Evolutionary conservation across 2,888 invertebrate species (phyloP).

Genomic region (Adela reaumurella): DNA sequence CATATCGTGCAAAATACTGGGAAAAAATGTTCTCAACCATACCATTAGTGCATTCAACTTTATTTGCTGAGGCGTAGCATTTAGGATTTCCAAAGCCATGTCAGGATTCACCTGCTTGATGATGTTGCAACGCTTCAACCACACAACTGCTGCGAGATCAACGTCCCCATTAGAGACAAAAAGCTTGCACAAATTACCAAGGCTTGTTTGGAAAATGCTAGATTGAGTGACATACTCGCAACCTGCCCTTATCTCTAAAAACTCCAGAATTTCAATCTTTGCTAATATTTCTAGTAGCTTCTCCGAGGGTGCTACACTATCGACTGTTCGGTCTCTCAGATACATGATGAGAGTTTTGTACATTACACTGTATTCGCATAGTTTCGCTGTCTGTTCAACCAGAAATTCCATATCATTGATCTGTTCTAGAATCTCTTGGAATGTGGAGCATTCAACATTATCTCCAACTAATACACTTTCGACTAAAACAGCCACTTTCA

Average conservation of each 20-base stretch:
- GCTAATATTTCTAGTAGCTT: neutral
- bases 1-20: constrained; percentile 35
- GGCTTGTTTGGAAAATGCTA: constrained; percentile 29
- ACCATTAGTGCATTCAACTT: constrained; percentile 42
- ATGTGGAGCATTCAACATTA: neutral
- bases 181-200: constrained; percentile 29
- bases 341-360: neutral
- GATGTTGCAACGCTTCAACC: constrained; percentile 40
- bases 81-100: constrained; percentile 32
- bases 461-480: neutral
- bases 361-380: neutral
- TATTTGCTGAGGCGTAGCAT: constrained; percentile 34
- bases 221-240: constrained; percentile 9
- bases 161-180: constrained; percentile 40
- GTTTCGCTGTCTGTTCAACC: neutral
- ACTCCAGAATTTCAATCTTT: neutral
- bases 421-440: neutral
- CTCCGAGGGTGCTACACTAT: neutral
- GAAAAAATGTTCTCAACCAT: constrained; percentile 44
- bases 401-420: neutral
- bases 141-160: constrained; percentile 44
- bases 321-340: neutral
- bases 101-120: constrained; percentile 21
- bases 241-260: neutral
- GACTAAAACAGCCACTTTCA: neutral